phyloP scores from a whole-genome alignment of 2,113 vertebrate genomes.

The Limanda limanda region DNA sequence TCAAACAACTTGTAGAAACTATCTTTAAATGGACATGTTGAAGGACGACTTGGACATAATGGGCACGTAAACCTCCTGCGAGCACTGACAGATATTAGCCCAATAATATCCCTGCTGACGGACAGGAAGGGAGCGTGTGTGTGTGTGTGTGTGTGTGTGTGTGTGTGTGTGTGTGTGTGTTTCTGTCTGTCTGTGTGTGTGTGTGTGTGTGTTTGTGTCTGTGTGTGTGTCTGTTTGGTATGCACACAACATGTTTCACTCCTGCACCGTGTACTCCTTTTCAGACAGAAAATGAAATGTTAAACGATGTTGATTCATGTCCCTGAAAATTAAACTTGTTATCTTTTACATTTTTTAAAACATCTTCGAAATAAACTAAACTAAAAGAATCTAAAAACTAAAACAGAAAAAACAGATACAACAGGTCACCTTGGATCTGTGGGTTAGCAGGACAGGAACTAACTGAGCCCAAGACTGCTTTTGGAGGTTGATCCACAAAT shows the following conservation, averaged over 20 bases:
- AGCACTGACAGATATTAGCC: conserved; percentile 53
- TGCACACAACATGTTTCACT: no score
- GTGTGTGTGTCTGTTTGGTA: not conserved
- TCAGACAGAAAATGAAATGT: no score
- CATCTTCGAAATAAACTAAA: no score
- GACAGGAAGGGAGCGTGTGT: conserved; percentile 25
- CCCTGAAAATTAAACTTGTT: no score
- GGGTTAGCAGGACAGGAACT: not conserved
- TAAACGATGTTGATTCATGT: no score
- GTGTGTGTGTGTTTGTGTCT: not conserved
- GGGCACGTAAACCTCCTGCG: not conserved
- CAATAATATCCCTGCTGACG: conserved; percentile 62
- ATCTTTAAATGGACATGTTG: conserved; percentile 14
- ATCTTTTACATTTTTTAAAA: no score
- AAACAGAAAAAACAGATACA: not conserved
- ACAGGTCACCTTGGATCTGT: conserved; percentile 35
- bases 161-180: no score
- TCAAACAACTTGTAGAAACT: conserved; percentile 25
- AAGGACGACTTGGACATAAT: conserved; percentile 31
- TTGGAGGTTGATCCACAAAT: not conserved
- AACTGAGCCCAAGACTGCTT: no score
- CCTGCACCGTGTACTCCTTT: no score
- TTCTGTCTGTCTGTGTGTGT: not conserved
- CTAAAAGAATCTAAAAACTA: no score
- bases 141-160: not conserved